Evolutionary conservation across 2,113 vertebrate genomes (phyloP).

Genomic region (Eptatretus burgeri): DNA sequence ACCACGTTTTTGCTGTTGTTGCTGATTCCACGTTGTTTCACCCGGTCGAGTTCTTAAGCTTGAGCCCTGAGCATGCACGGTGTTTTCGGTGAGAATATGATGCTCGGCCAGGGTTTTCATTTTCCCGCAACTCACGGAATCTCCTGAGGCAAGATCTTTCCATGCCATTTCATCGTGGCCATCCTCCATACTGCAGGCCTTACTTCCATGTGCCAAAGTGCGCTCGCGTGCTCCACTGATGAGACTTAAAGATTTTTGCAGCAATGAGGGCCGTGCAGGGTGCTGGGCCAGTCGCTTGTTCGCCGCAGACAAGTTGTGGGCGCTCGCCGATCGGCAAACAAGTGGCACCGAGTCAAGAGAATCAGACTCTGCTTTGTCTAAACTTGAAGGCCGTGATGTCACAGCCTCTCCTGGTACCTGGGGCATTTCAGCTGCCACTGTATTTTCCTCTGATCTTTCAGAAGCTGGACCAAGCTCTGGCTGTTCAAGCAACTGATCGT

Average conservation of each 20-base stretch:
- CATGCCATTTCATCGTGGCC: constrained; percentile 11
- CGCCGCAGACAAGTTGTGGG: constrained; percentile 35
- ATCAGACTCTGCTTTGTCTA: constrained; percentile 20
- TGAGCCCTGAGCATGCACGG: not conserved
- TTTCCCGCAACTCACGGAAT: not conserved
- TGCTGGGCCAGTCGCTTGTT: constrained; percentile 13
- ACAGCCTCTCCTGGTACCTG: constrained; percentile 5
- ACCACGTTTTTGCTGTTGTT: constrained; percentile 6
- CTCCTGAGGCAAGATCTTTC: constrained; percentile 12
- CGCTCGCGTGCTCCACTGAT: constrained; percentile 14
- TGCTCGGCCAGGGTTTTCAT: constrained; percentile 6
- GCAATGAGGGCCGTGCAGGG: constrained; percentile 13
- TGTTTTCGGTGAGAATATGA: not conserved
- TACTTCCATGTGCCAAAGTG: constrained; percentile 18
- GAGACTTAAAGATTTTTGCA: constrained; percentile 38
- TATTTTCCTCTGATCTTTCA: not conserved
- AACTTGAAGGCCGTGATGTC: constrained; percentile 13
- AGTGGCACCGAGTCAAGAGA: constrained; percentile 25
- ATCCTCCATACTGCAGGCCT: constrained; percentile 14
- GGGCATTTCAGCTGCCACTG: not conserved
- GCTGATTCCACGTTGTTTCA: constrained; percentile 11
- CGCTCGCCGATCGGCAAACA: constrained; percentile 46
- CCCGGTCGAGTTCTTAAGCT: constrained; percentile 16
- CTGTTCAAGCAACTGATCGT: constrained; percentile 14
- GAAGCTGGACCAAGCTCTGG: constrained; percentile 10